A percentile compares a stretch with the other conserved stretches of the same genome.
Conservation (phyloP, 1,140 invertebrate genomes). For the Augochlora pura region DNA sequence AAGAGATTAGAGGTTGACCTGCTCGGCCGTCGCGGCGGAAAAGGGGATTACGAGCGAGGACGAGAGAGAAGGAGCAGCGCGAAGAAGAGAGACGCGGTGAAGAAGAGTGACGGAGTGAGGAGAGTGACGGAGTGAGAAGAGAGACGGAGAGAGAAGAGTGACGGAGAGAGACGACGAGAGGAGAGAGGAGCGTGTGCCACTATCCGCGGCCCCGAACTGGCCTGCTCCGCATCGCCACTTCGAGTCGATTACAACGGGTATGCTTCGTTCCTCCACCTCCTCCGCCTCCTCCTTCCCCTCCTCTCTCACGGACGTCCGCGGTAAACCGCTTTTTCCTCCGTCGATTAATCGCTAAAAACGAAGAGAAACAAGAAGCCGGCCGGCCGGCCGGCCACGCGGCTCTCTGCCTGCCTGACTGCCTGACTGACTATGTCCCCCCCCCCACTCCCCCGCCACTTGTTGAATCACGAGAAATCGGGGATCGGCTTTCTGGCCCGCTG, state of each 20-base stretch:
- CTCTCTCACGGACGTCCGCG: constrained; percentile 48
- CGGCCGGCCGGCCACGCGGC: constrained; percentile 20
- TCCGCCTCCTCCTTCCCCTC: neutral
- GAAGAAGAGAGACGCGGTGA: neutral
- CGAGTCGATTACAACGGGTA: constrained; percentile 63
- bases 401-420: too few species aligned
- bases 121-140: neutral
- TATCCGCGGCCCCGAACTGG: constrained; percentile 69
- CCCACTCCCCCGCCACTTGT: constrained; percentile 22
- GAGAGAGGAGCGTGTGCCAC: constrained; percentile 61
- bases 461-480: constrained; percentile 24
- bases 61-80: neutral
- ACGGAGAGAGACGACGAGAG: too few species aligned
- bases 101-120: neutral
- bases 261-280: constrained; percentile 49
- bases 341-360: constrained; percentile 66
- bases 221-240: constrained; percentile 71
- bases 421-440: neutral
- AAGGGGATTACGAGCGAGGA: constrained; percentile 10
- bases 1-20: constrained; percentile 25
- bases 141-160: too few species aligned
- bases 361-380: constrained; percentile 58
- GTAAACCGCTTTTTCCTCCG: constrained; percentile 64
- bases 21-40: constrained; percentile 1
- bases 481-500: neutral